Conservation (phyloP, 1,140 invertebrate species). For the Zaprionus ornatus region DNA sequence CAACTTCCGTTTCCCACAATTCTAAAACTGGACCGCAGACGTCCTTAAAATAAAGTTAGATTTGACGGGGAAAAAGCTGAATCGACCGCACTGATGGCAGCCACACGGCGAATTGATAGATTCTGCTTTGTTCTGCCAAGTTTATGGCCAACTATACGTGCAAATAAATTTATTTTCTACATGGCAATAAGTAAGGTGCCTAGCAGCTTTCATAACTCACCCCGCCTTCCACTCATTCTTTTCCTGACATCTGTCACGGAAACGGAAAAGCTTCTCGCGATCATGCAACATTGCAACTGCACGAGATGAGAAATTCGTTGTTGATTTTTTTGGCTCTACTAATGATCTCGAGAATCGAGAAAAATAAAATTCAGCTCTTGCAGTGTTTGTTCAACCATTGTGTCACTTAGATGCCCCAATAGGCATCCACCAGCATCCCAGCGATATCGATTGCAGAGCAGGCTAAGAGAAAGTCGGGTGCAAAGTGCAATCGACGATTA, state of each 20-base stretch:
- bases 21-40: too few species aligned
- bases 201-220: conserved; percentile 12
- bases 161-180: neutral
- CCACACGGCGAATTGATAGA: neutral
- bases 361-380: conserved; percentile 34
- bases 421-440: neutral
- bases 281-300: conserved; percentile 24
- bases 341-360: conserved; percentile 37
- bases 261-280: conserved; percentile 46
- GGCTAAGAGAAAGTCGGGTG: neutral
- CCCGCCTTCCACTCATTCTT: neutral
- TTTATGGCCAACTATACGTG: neutral
- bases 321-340: conserved; percentile 5
- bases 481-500: conserved; percentile 20
- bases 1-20: too few species aligned
- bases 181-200: conserved; percentile 16
- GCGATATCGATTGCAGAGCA: neutral
- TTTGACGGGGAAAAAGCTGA: too few species aligned
- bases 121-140: neutral
- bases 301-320: conserved; percentile 11
- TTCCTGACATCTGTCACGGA: conserved; percentile 14
- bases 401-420: conserved; percentile 31
- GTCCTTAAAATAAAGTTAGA: too few species aligned
- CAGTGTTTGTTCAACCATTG: conserved; percentile 56
- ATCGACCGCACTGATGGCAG: neutral